Percentiles rank a stretch among this genome's conserved stretches.
phyloP scores from a whole-genome alignment of 2,797 vertebrate species.

The Neosalanx taihuensis region DNA sequence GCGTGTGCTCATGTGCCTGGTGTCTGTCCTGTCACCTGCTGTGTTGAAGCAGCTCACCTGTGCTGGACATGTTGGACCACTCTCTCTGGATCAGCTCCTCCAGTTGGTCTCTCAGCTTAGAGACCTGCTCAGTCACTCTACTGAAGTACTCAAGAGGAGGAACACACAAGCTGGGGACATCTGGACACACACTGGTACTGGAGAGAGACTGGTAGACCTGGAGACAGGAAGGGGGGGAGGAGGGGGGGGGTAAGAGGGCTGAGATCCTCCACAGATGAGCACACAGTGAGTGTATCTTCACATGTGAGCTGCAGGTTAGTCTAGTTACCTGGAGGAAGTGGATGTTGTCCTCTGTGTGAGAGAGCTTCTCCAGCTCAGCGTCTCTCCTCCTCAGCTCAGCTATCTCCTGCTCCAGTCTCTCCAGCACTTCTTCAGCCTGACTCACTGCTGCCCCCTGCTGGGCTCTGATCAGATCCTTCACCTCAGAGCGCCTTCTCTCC shows the following conservation, averaged over 20 bases:
- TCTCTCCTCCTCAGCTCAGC: conserved; percentile 16
- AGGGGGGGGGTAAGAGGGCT: no score
- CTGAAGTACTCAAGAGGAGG: conserved; percentile 14
- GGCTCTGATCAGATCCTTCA: conserved; percentile 7
- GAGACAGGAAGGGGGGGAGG: background rate
- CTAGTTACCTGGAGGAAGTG: conserved; percentile 10
- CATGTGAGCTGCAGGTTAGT: background rate
- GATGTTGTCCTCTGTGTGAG: conserved; percentile 12
- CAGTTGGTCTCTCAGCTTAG: conserved; percentile 26
- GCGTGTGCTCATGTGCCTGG: no score
- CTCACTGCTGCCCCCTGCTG: conserved; percentile 19
- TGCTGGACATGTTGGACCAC: conserved; percentile 27
- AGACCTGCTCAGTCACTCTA: conserved; percentile 14
- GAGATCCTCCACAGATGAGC: no score
- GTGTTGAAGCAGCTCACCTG: background rate
- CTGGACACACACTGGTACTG: conserved; percentile 3
- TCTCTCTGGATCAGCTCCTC: conserved; percentile 1
- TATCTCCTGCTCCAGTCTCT: conserved; percentile 15
- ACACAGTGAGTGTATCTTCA: no score
- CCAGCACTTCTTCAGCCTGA: conserved; percentile 13
- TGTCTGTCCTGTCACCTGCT: no score
- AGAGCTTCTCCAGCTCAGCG: conserved; percentile 9
- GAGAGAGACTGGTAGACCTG: conserved; percentile 24
- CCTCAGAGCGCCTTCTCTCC: conserved; percentile 1
- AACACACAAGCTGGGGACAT: background rate